These are phyloP conservation scores for Indicator indicator DNA, from an alignment of 2,113 vertebrate species.

Conservation along the genomic window DNA sequence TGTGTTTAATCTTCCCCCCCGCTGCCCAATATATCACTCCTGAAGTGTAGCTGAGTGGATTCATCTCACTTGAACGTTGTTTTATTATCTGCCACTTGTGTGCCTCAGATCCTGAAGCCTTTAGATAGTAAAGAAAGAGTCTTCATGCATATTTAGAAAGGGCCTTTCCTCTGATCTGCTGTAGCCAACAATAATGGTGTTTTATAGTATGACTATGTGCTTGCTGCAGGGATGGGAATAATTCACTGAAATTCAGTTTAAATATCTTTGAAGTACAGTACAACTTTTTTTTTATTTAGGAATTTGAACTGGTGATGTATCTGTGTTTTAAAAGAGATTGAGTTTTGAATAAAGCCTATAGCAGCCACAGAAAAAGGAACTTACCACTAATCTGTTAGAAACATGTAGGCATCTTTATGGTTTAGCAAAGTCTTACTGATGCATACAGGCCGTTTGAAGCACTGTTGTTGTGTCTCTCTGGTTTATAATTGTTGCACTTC, in stretches of 20 bases:
- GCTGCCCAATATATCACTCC: background rate
- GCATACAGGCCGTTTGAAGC: slow-evolving; percentile 39
- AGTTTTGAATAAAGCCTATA: slow-evolving; percentile 17
- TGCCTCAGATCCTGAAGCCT: background rate
- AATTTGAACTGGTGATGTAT: background rate
- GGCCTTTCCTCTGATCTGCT: background rate
- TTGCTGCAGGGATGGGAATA: background rate
- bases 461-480: slow-evolving; percentile 59
- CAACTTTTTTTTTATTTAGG: background rate
- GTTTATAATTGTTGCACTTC: slow-evolving; percentile 57
- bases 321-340: background rate
- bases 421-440: slow-evolving; percentile 44
- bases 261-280: background rate
- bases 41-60: background rate
- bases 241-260: background rate
- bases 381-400: slow-evolving; percentile 33
- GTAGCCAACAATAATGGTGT: background rate
- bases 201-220: background rate
- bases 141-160: background rate
- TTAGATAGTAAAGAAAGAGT: background rate
- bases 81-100: background rate
- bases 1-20: background rate
- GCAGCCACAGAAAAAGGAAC: background rate
- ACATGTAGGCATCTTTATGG: slow-evolving; percentile 36
- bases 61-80: background rate